Evolutionary conservation across 2,888 invertebrate genomes (phyloP), one percentile per base, ranked within the genome.

Genomic region (Leucophenga montana): DNA sequence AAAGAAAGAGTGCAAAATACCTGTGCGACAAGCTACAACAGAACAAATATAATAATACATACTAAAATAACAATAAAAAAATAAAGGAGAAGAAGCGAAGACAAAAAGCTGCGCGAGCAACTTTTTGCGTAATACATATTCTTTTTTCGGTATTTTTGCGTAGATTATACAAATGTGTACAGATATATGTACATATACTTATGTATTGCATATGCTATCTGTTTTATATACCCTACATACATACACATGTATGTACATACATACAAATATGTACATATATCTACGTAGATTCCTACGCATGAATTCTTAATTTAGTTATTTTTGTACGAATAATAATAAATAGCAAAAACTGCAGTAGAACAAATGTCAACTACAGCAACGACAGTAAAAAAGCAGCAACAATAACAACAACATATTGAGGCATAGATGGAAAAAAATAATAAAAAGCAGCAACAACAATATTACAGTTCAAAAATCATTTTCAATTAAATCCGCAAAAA

Each of bases 401-500:
- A 54, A 54, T 74, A 74, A 71, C 68, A 67, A 56, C 64, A 66
- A 69, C 66, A 59, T 31, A 18, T 20, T n/a, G 20, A 16, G 16
- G 14, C 14, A 1, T 20, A 65, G 14, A 16, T 62, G 1, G 2
- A 16, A 18, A 46, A 44, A 18, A 16, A 62, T 39, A n/a, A 53
- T 14, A 46, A 56, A 67, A 16, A 57, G 39, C 31, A 57, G 46
- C 31, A 44, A 59, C 16, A 54, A 72, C 39, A 75, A 50, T 1
- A 50, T 18, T 4, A 2, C 18, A 6, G n/a, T 50, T 50, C 1
- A 16, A 50, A 50, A 56, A 20, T 59, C 53, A 73, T 75, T 74
- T 81, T 72, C 76, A 81, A 80, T 80, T 78, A 79, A 81, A 79
- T 73, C 72, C 73, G 75, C 73, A 78, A 73, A 48, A 77, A 77